phyloP scores from a whole-genome alignment of 2,113 vertebrate genomes.

The Pycnonotus jocosus region DNA sequence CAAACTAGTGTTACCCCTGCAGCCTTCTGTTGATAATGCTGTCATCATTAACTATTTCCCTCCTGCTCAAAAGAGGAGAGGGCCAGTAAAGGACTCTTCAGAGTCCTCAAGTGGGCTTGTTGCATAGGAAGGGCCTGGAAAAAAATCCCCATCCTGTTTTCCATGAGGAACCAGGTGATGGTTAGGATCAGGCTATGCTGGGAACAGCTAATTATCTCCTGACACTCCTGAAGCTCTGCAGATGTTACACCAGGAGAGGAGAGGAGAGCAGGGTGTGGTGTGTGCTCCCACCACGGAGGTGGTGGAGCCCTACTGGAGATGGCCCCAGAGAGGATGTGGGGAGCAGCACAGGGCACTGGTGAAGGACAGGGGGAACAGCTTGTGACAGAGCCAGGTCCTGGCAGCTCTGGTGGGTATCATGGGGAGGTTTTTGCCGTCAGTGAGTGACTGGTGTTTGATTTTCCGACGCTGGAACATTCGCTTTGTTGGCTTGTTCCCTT shows the following conservation, averaged over 20 bases:
- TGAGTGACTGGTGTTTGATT: not conserved
- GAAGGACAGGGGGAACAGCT: not conserved
- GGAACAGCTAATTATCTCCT: not conserved
- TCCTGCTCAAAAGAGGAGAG: not conserved
- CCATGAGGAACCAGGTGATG: not conserved
- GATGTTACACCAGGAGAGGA: not conserved
- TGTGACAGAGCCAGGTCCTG: fast-evolving
- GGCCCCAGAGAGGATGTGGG: not conserved
- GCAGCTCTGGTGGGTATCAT: not conserved
- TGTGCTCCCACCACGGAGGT: not conserved
- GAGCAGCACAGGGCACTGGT: fast-evolving
- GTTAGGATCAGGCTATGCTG: not conserved
- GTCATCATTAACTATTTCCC: not conserved
- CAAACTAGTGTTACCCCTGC: slow-evolving; percentile 5
- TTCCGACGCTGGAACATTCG: not conserved
- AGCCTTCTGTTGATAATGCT: slow-evolving; percentile 39
- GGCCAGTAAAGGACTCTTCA: not conserved
- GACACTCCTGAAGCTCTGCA: not conserved
- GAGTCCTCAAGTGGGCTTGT: not conserved
- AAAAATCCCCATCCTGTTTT: not conserved
- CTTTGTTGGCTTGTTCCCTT: slow-evolving; percentile 47
- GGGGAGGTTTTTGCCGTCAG: not conserved
- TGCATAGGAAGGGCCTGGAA: not conserved
- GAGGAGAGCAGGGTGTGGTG: not conserved
- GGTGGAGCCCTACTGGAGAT: not conserved